Conservation (phyloP, 2,888 invertebrate species). For the Caenorhabditis sp. region DNA sequence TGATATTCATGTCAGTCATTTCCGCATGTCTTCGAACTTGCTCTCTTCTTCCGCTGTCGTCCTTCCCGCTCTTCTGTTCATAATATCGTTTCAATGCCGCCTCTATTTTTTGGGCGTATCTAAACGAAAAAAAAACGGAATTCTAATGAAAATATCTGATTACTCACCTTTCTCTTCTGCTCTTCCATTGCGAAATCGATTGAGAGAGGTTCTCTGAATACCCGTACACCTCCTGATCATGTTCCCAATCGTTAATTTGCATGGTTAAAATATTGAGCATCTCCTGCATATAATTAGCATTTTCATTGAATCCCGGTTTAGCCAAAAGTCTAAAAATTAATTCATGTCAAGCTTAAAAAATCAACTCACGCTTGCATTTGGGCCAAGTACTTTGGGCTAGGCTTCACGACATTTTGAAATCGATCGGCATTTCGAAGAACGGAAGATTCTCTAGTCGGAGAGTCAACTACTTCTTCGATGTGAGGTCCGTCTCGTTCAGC, state of each 20-base stretch:
- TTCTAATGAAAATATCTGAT: too few species aligned
- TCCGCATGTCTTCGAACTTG: not conserved
- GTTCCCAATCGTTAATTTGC: not conserved
- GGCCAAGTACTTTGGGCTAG: too few species aligned
- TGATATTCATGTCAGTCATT: not conserved
- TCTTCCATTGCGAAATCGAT: not conserved
- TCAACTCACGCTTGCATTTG: too few species aligned
- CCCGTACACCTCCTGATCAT: not conserved
- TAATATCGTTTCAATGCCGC: not conserved
- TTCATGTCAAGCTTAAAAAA: too few species aligned
- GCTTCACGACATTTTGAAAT: not conserved
- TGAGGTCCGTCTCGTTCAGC: conserved; percentile 1
- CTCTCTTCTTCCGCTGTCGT: not conserved
- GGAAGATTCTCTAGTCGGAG: not conserved
- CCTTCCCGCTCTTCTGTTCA: not conserved
- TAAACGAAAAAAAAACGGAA: too few species aligned
- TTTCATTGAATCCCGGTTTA: not conserved
- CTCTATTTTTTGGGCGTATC: not conserved
- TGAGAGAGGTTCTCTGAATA: not conserved
- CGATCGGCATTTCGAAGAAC: not conserved
- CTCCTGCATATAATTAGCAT: not conserved
- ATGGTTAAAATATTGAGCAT: not conserved
- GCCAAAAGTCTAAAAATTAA: not conserved
- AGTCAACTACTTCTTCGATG: conserved; percentile 24
- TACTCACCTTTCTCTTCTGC: not conserved